Base-by-base conservation (phyloP, 2,888 invertebrate genomes). In the Caenorhabditis japonica region DNA sequence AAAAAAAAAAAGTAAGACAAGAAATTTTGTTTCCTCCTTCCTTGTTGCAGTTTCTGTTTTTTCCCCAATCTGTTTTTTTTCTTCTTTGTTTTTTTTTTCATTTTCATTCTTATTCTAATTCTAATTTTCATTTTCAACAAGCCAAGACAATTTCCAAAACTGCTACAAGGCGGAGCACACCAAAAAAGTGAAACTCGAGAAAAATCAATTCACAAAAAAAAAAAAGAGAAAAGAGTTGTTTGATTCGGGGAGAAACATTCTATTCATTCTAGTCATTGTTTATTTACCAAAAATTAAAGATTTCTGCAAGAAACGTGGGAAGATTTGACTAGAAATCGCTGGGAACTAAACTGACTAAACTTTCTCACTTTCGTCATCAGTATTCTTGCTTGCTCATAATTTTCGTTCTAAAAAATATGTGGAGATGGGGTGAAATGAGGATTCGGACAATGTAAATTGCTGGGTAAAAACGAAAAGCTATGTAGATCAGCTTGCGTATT, bases 381-480 rank as follows among this genome's bases (percentile, higher is more conserved):
- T n/a, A n/a, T n/a, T n/a, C n/a, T n/a, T n/a, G n/a, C n/a, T n/a
- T n/a, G n/a, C n/a, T n/a, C n/a, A n/a, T n/a, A n/a, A n/a, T 61
- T 36, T 52, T 53, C 34, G 27, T 61, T 10, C 30, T 30, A 30
- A 30, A 49, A 46, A 46, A 64, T 34, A 49, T 56, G 53, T n/a
- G 21, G 21, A 30, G 19, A 17, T 25, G 52, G n/a, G 15, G 10
- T 52, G 36, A 38, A 39, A 41, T 23, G 19, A 47, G n/a, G 15
- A 25, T 2, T 47, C 17, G 4, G 27, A 19, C 25, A 34, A 39
- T 23, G 23, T 46, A n/a, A 30, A 30, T 30, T 10, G 10, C 30
- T 30, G 30, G 25, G 41, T 39, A 23, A 23, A 33, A 15, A 34
- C 34, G 15, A 49, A 36, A 17, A 15, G 41, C 21, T 34, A 13